phyloP scores from a whole-genome alignment of 2,888 invertebrate species.

The Pegoplata infirma region DNA sequence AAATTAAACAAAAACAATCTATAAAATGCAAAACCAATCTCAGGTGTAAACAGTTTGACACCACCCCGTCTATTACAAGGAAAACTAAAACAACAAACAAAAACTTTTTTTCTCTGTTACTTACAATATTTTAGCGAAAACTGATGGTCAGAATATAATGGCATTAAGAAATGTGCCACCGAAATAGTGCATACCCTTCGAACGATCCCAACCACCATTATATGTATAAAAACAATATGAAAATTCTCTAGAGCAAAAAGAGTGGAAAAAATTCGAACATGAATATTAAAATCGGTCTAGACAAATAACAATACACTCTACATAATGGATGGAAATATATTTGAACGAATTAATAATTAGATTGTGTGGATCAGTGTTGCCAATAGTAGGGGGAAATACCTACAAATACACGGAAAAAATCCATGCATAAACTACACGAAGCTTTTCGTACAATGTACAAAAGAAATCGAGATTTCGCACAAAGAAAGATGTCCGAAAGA shows the following conservation, averaged over 20 bases:
- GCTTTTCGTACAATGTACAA: too few relatives aligned
- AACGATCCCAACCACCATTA: slow-evolving; percentile 26
- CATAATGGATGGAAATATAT: too few relatives aligned
- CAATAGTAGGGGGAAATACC: too few relatives aligned
- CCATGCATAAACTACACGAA: too few relatives aligned
- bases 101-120: slow-evolving; percentile 45
- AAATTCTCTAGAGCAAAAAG: slow-evolving; percentile 49
- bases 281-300: too few relatives aligned
- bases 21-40: slow-evolving; percentile 70
- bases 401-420: too few relatives aligned
- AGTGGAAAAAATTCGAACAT: too few relatives aligned
- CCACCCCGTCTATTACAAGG: slow-evolving; percentile 63
- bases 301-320: too few relatives aligned
- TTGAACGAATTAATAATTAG: too few relatives aligned
- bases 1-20: slow-evolving; percentile 51
- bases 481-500: too few relatives aligned
- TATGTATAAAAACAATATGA: slow-evolving; percentile 48
- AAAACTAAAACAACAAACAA: slow-evolving; percentile 48
- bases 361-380: too few relatives aligned
- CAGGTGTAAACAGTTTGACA: slow-evolving; percentile 74
- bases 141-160: slow-evolving; percentile 59
- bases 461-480: too few relatives aligned
- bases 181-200: slow-evolving; percentile 5
- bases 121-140: slow-evolving; percentile 55
- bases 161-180: slow-evolving; percentile 53